phyloP scores from a whole-genome alignment of 2,888 invertebrate species.

The Apoderus coryli region DNA sequence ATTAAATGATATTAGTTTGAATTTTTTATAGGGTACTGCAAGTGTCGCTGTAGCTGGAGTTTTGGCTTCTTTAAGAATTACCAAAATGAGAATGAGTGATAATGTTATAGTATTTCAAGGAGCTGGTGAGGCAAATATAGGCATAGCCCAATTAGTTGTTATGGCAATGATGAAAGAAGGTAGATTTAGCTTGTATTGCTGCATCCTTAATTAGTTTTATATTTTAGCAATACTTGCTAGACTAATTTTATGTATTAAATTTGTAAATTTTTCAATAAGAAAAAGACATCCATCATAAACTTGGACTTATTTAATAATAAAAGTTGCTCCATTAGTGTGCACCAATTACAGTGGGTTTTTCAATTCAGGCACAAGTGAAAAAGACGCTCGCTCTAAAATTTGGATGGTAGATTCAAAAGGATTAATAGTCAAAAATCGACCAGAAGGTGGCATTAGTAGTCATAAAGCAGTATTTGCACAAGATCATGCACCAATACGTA shows the following conservation, averaged over 20 bases:
- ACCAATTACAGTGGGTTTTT: too few species aligned
- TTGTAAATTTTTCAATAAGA: too few species aligned
- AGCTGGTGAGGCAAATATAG: slow-evolving; percentile 46
- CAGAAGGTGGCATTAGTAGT: slow-evolving; percentile 48
- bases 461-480: slow-evolving; percentile 63
- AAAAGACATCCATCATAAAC: slow-evolving; percentile 11
- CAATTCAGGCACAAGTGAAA: slow-evolving; percentile 16
- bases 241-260: too few species aligned
- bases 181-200: too few species aligned
- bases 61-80: slow-evolving; percentile 62
- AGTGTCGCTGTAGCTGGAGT: slow-evolving; percentile 91
- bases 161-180: slow-evolving; percentile 36
- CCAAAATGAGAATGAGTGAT: slow-evolving; percentile 62
- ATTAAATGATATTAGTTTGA: too few species aligned
- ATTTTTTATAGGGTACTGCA: slow-evolving; percentile 54
- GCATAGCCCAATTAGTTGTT: slow-evolving; percentile 65
- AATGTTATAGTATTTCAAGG: slow-evolving; percentile 86
- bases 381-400: slow-evolving; percentile 75
- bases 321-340: too few species aligned
- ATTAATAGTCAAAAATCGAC: slow-evolving; percentile 56
- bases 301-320: too few species aligned
- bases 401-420: slow-evolving; percentile 95
- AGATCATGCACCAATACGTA: slow-evolving; percentile 61
- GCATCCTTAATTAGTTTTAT: too few species aligned
- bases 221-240: too few species aligned